These are phyloP conservation scores for Fissipunctia ypsillon DNA, from an alignment of 2,888 invertebrate species.

Conservation along the genomic window DNA sequence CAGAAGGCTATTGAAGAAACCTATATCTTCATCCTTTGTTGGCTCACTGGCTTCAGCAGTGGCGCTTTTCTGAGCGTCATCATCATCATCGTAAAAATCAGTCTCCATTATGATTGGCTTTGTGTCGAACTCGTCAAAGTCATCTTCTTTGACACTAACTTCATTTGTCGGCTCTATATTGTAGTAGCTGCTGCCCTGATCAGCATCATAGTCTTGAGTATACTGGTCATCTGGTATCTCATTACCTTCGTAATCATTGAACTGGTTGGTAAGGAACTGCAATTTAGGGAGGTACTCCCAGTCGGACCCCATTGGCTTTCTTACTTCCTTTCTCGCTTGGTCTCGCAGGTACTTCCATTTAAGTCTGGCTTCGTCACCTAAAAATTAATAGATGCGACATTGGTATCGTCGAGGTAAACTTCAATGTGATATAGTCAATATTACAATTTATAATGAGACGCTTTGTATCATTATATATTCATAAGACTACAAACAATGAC, in stretches of 20 bases:
- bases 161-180: constrained; percentile 72
- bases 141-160: constrained; percentile 81
- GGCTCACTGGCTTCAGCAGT: constrained; percentile 69
- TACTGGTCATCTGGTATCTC: constrained; percentile 77
- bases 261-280: constrained; percentile 85
- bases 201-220: constrained; percentile 76
- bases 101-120: constrained; percentile 88
- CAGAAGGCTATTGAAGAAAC: constrained; percentile 86
- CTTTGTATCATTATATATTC: neutral
- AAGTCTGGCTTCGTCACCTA: constrained; percentile 86
- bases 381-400: neutral
- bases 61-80: constrained; percentile 79
- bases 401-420: neutral
- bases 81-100: constrained; percentile 87
- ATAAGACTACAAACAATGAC: neutral
- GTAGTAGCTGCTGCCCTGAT: constrained; percentile 78
- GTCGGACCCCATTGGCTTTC: constrained; percentile 84
- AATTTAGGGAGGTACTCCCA: constrained; percentile 86
- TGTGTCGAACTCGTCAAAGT: constrained; percentile 88
- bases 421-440: neutral
- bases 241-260: constrained; percentile 84
- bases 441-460: neutral
- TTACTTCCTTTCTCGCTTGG: constrained; percentile 86
- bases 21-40: constrained; percentile 86
- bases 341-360: constrained; percentile 89